Conservation (phyloP, 2,797 vertebrate species). For the Syngnathus acus region DNA sequence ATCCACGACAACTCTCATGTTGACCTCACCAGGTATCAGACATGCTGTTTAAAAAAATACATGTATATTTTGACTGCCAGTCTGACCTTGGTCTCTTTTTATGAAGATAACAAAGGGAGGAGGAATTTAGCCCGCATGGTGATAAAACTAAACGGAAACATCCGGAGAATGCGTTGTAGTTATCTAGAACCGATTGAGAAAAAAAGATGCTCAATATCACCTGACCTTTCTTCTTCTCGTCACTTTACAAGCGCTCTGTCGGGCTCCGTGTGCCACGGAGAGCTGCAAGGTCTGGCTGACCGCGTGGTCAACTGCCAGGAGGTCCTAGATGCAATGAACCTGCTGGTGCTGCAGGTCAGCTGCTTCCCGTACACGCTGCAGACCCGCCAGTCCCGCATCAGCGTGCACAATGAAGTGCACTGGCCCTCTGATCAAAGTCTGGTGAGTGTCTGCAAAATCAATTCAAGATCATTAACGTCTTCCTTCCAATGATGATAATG, state of each 20-base stretch:
- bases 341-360: conserved; percentile 96
- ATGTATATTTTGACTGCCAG: conserved; percentile 25
- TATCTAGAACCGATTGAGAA: background rate
- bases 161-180: background rate
- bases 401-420: conserved; percentile 86
- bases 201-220: background rate
- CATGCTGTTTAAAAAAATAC: conserved; percentile 3
- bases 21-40: conserved; percentile 85
- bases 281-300: conserved; percentile 91
- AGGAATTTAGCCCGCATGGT: background rate
- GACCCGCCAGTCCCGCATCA: conserved; percentile 90
- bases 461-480: background rate
- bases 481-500: background rate
- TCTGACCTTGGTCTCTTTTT: conserved; percentile 14
- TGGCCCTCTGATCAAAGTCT: conserved; percentile 76
- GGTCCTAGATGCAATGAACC: conserved; percentile 89
- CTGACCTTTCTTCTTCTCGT: background rate
- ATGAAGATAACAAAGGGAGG: conserved; percentile 16
- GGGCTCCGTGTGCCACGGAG: conserved; percentile 86
- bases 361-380: conserved; percentile 93
- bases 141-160: background rate
- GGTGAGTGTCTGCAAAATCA: conserved; percentile 63
- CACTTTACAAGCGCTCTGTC: conserved; percentile 76
- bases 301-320: conserved; percentile 94
- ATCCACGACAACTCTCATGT: conserved; percentile 95